Evolutionary conservation across 2,113 vertebrate genomes (phyloP), one percentile per base, ranked within the genome.

Genomic region (Eretmodus cyanostictus): DNA sequence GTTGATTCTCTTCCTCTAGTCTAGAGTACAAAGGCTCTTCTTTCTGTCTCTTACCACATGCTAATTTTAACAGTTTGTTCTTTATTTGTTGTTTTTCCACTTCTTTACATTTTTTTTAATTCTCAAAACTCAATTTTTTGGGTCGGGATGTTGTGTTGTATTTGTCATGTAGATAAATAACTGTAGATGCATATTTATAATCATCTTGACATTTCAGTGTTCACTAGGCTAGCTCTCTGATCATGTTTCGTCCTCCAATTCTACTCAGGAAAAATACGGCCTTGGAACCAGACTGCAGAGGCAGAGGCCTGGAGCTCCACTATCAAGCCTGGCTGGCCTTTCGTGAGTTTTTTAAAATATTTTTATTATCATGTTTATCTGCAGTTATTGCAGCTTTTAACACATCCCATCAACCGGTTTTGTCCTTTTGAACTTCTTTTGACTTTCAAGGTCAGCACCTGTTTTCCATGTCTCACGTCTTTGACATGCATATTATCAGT

Each of bases 271-370:
- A 90, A 99, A 99, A 91, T 99, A 99, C 0, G 97, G 99, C 81
- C 97, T 99, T 84, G 98, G 98, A 88, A 99, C 98, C 61, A 96
- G 98, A 71, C 97, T 99, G 40, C 98, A 99, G 90, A 97, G 98
- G 84, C 98, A 99, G 95, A 97, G 98, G 92, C 90, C 98, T 11
- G 98, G 98, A 86, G 97, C 97, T 14, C 97, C 99, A n/a, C 97
- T 99, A 94, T 98, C 97, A 80, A 97, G 96, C 59, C 97, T 99
- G 40, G 96, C 98, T 4, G 98, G 98, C 86, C 98, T 99, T 84
- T 97, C 98, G 99, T 99, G 95, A 99, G 99, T 99, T 42, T 73
- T 66, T 17, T 0, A 0, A 47, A 49, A 40, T 63, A 22, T 38
- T 68, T 68, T 68, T 38, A 38, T 38, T 38, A 38, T 38, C 11